Percentiles rank a stretch among this genome's conserved stretches.
Conservation (phyloP, 2,113 vertebrate species). For the Pluvianellus socialis region DNA sequence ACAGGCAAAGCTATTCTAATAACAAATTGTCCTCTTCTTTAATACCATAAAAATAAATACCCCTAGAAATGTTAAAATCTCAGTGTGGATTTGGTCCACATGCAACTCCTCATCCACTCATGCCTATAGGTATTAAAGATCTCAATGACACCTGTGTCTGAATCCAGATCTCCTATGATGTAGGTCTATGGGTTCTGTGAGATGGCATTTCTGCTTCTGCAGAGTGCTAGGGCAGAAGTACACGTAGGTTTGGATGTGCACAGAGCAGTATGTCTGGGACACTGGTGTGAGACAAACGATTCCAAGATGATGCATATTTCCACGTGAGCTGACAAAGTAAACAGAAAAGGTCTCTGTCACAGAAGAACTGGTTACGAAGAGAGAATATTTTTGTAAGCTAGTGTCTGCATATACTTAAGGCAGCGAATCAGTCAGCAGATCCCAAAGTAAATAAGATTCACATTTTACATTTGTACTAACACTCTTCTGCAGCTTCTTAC, state of each 20-base stretch:
- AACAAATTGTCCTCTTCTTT: not conserved
- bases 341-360: not conserved
- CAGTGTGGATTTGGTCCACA: not conserved
- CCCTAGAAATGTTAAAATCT: not conserved
- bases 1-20: not conserved
- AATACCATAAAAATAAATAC: not conserved
- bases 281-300: rapidly evolving
- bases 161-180: not conserved
- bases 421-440: not conserved
- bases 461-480: not conserved
- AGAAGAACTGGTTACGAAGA: not conserved
- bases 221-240: not conserved
- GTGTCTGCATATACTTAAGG: not conserved
- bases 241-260: not conserved
- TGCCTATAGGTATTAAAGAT: not conserved
- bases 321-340: not conserved
- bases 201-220: not conserved
- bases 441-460: not conserved
- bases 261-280: not conserved
- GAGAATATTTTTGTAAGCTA: not conserved
- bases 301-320: not conserved
- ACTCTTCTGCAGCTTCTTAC: not conserved
- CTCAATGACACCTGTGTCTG: not conserved
- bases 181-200: not conserved
- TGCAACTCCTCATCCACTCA: not conserved